Evolutionary conservation across 2,888 invertebrate species (phyloP).

Genomic region (Hydraecia micacea): DNA sequence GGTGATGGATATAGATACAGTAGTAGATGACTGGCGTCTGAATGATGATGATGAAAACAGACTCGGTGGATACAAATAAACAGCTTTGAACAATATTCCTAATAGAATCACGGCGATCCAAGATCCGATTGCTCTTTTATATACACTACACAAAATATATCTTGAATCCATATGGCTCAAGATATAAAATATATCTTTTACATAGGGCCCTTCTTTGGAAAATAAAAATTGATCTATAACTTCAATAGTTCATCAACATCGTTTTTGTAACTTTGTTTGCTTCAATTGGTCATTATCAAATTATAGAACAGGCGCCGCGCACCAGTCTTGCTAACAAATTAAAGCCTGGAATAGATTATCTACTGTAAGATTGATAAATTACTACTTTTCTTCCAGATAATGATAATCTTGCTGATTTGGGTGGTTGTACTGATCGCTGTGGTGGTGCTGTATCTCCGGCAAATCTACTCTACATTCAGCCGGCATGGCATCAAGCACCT

Average conservation of each 20-base stretch:
- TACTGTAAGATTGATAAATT: background rate
- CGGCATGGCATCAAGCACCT: conserved; percentile 70
- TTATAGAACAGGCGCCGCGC: too few relatives aligned
- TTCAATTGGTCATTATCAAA: background rate
- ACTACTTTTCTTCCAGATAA: conserved; percentile 48
- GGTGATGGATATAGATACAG: too few relatives aligned
- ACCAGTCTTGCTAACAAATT: too few relatives aligned
- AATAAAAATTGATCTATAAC: too few relatives aligned
- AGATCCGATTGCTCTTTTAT: background rate
- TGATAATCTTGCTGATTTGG: conserved; percentile 72
- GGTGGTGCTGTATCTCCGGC: conserved; percentile 64
- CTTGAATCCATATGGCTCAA: too few relatives aligned
- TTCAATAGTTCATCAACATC: too few relatives aligned
- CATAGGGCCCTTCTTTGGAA: too few relatives aligned
- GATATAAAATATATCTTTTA: too few relatives aligned
- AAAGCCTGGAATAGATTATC: background rate
- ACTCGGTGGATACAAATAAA: too few relatives aligned
- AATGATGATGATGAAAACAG: background rate
- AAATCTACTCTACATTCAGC: conserved; percentile 69
- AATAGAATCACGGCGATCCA: background rate
- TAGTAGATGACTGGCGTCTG: background rate
- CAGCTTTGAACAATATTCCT: background rate
- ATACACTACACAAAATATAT: too few relatives aligned
- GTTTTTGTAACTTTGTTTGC: background rate
- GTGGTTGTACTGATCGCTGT: conserved; percentile 59